Evolutionary conservation across 2,888 invertebrate genomes (phyloP).

Genomic region (Drosophila kambysellisi): DNA sequence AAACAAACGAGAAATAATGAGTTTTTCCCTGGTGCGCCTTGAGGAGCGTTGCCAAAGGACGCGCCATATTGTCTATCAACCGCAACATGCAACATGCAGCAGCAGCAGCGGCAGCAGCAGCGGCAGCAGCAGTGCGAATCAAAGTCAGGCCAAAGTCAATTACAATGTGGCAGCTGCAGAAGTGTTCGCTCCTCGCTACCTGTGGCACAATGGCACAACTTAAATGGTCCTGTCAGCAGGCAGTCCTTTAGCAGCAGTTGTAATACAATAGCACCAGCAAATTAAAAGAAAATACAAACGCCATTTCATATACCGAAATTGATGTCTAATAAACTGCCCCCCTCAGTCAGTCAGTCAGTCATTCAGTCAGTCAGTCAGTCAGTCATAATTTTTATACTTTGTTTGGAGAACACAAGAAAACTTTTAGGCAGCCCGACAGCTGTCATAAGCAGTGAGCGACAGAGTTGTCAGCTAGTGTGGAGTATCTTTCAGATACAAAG

Average conservation of each 20-base stretch:
- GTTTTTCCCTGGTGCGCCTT: conserved; percentile 46
- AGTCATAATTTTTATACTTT: conserved; percentile 25
- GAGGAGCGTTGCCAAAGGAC: conserved; percentile 57
- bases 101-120: conserved; percentile 23
- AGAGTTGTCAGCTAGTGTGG: conserved; percentile 57
- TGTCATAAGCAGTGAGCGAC: conserved; percentile 72
- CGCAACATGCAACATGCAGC: conserved; percentile 58
- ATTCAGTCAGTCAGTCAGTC: not conserved
- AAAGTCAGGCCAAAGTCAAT: conserved; percentile 68
- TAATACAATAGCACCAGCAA: conserved; percentile 49
- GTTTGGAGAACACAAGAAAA: conserved; percentile 44
- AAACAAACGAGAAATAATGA: conserved; percentile 78
- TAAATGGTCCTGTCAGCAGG: conserved; percentile 74
- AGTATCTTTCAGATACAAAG: conserved; percentile 68
- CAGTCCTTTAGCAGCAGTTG: conserved; percentile 38
- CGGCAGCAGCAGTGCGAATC: conserved; percentile 38
- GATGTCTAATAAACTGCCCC: conserved; percentile 63
- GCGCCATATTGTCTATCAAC: conserved; percentile 72
- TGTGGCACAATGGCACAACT: conserved; percentile 66
- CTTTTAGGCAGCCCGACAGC: conserved; percentile 63
- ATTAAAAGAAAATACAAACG: conserved; percentile 74
- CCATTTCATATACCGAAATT: conserved; percentile 48
- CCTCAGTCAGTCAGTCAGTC: not conserved
- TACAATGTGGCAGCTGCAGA: conserved; percentile 60
- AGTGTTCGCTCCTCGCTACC: conserved; percentile 29